Evolutionary conservation across 2,797 vertebrate genomes (phyloP).

Genomic region (Enteromius afrohamiltoni): DNA sequence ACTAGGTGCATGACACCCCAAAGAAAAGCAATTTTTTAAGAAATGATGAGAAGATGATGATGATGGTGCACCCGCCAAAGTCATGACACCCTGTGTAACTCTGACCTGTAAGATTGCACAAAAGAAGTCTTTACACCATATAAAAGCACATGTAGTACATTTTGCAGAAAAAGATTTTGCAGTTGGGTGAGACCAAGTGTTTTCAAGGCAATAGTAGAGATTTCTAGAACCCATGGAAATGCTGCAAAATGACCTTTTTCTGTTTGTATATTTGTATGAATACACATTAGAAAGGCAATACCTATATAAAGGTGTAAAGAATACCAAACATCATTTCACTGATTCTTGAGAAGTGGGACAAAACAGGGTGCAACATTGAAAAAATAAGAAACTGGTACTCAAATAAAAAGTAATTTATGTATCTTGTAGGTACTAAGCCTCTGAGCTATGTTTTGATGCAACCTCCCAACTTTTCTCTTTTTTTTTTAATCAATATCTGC

Average conservation of each 20-base stretch:
- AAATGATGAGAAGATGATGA: not conserved
- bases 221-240: not conserved
- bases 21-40: not conserved
- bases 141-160: not conserved
- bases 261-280: not conserved
- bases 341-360: too few species aligned
- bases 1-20: not conserved
- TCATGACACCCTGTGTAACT: not conserved
- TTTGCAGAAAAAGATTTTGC: not conserved
- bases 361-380: too few species aligned
- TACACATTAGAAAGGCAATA: not conserved
- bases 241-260: not conserved
- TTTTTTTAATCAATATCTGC: too few species aligned
- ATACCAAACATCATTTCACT: too few species aligned
- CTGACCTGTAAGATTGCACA: not conserved
- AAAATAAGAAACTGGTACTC: too few species aligned
- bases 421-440: too few species aligned
- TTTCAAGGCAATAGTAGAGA: not conserved
- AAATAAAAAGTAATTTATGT: too few species aligned
- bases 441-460: too few species aligned
- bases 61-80: not conserved
- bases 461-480: too few species aligned
- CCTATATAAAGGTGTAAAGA: too few species aligned
- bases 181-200: not conserved
- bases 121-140: not conserved